Evolutionary conservation across 2,888 invertebrate species (phyloP), one percentile per base, ranked within the genome.

Genomic region (Cecidostiba fungosa): DNA sequence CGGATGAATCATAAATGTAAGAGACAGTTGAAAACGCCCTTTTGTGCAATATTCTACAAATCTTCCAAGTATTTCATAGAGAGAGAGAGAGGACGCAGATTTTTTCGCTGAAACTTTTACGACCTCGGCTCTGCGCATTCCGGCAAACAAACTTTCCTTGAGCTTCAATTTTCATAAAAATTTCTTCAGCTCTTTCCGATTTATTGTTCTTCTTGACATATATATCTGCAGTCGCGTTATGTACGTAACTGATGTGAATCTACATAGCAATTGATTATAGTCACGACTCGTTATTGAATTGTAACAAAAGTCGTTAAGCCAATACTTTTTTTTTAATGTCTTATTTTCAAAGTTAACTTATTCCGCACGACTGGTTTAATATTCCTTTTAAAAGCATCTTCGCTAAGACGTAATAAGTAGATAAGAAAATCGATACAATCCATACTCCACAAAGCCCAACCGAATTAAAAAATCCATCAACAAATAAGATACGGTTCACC

Each of bases 1-100:
- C 23, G 69, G 36, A 36, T 83, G 86, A 39, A 72, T 43, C 4
- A 39, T 72, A 72, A 72, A 72, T 39, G 72, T n/a, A 43, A 43
- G 43, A 23, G 36, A 36, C 39, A 39, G 39, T 72, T 72, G 72
- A 39, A 23, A 72, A 72, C 3, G 36, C 43, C 39, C 72, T 72
- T 39, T 36, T 39, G 39, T 23, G 10, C 72, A 72, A 39, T 72
- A 72, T 72, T 32, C 39, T 72, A 39, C 72, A 39, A 39, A 12
- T 36, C 66, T 66, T 66, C 23, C n/a, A 36, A 72, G 72, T 23
- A 70, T n/a, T 3, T 72, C 39, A 26, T 12, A 26, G 12, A 62
- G 62, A 62, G 6, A 62, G 6, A 26, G 62, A 62, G 26, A 59
- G 2, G 66, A 66, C 66, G 66, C 29, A 66, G 3, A 39, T 72